A percentile compares a stretch with the other conserved stretches of the same genome.
Evolutionary conservation across 2,888 invertebrate genomes (phyloP).

Genomic region (Oligia latruncula): DNA sequence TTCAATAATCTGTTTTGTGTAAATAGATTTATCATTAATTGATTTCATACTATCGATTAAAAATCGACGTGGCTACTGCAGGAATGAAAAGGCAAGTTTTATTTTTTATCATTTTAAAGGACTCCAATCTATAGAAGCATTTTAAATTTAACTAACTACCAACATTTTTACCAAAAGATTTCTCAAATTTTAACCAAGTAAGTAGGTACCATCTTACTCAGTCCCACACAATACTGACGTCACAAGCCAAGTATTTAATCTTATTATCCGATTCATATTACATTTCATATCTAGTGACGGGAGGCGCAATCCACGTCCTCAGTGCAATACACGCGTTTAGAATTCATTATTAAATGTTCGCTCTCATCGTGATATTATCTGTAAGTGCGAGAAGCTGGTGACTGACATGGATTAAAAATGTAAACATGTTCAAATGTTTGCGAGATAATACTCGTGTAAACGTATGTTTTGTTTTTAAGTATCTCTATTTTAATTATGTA

Average conservation of each 20-base stretch:
- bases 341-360: constrained; percentile 58
- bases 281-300: constrained; percentile 41
- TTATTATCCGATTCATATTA: constrained; percentile 53
- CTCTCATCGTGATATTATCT: constrained; percentile 44
- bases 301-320: constrained; percentile 41
- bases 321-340: constrained; percentile 53
- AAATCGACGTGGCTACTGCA: neutral
- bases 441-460: constrained; percentile 14
- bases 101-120: too few relatives aligned
- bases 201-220: neutral
- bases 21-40: neutral
- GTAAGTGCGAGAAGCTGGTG: constrained; percentile 52
- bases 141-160: constrained; percentile 1
- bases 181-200: constrained; percentile 1
- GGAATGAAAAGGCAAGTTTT: neutral
- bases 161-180: constrained; percentile 2
- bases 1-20: neutral
- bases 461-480: constrained; percentile 16
- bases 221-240: constrained; percentile 30
- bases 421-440: constrained; percentile 22
- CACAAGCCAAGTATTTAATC: constrained; percentile 46
- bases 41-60: neutral
- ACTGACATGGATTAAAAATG: constrained; percentile 49
- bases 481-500: constrained; percentile 19
- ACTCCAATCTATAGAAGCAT: neutral